Evolutionary conservation across 1,140 invertebrate genomes (phyloP), one percentile per base, ranked within the genome.

Genomic region (Bursaphelenchus mucronatus): DNA sequence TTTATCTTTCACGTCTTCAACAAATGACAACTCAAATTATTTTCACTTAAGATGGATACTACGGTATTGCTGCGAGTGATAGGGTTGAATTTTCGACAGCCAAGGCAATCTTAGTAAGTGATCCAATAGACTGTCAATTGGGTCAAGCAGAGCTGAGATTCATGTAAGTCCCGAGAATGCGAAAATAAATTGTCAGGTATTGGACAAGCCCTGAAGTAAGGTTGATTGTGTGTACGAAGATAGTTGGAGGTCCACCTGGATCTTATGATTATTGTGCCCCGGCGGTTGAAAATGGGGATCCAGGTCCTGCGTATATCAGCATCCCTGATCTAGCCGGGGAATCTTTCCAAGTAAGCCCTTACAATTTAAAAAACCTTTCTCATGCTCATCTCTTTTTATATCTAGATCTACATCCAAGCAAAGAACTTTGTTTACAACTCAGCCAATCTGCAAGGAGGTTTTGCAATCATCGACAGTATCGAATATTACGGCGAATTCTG

Each of bases 401-500:
- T n/a, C 56, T 56, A 78, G 70, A 74, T 79, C 45, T 80, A 63
- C 62, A 72, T 80, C 39, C 54, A 70, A 30, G 74, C 78, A 3
- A 66, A 80, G 47, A 80, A 80, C 52, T 80, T 80, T 64, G 78
- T 80, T 5, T 81, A 78, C 41, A 43, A 71, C 41, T 67, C 62
- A 19, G 68, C 63, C 5, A 74, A 67, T 43, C 50, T 80, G 11
- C 66, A 72, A 63, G 78, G 78, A 9, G 78, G 78, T 8, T 79
- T 80, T 51, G 78, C 78, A 7, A 80, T 80, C 49, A 66, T 80
- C 44, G 78, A 80, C 55, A 63, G 64, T 19, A 62, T 80, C 15
- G 79, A 80, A 69, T 80, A 81, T 57, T 71, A 67, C 57, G 78
- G 71, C 52, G 69, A 73, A 44, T 76, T 80, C 57, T 80, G 78